Percentiles rank a stretch among this genome's conserved stretches.
Evolutionary conservation across 2,888 invertebrate genomes (phyloP).

Genomic region (Andrena haemorrhoa): DNA sequence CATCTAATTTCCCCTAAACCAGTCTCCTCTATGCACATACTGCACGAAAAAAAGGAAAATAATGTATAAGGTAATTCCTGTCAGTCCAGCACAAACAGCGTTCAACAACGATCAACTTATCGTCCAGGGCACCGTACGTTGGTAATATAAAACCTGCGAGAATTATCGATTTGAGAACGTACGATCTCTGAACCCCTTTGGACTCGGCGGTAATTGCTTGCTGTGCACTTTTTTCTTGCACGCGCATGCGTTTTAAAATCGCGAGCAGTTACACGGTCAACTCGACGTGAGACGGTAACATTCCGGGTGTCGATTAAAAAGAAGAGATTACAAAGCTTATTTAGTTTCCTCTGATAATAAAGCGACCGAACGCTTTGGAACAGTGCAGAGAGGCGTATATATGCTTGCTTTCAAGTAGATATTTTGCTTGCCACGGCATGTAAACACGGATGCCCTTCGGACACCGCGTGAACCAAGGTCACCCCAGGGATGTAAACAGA

Average conservation of each 20-base stretch:
- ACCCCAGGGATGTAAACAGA: constrained; percentile 23
- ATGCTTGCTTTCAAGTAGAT: neutral
- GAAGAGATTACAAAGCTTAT: neutral
- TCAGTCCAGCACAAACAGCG: constrained; percentile 30
- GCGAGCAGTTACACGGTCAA: neutral
- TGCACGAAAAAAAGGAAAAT: constrained; percentile 38
- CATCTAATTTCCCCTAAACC: constrained; percentile 74
- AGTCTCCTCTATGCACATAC: constrained; percentile 63
- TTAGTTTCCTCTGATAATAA: neutral
- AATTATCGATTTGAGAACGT: too few species aligned
- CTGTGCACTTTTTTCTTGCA: neutral
- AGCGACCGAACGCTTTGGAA: neutral
- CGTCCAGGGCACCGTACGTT: neutral
- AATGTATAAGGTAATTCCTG: constrained; percentile 47
- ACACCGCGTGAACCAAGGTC: neutral
- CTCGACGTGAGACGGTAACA: neutral
- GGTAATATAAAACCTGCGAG: neutral
- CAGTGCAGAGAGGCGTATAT: neutral
- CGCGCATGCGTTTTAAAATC: constrained; percentile 11
- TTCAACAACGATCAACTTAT: constrained; percentile 18
- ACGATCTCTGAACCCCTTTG: neutral
- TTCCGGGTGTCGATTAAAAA: neutral
- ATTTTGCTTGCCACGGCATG: neutral
- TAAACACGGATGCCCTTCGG: neutral
- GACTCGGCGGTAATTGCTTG: neutral